Evolutionary conservation across 2,888 invertebrate genomes (phyloP), one percentile per base, ranked within the genome.

Genomic region (Pachymerium ferrugineum): DNA sequence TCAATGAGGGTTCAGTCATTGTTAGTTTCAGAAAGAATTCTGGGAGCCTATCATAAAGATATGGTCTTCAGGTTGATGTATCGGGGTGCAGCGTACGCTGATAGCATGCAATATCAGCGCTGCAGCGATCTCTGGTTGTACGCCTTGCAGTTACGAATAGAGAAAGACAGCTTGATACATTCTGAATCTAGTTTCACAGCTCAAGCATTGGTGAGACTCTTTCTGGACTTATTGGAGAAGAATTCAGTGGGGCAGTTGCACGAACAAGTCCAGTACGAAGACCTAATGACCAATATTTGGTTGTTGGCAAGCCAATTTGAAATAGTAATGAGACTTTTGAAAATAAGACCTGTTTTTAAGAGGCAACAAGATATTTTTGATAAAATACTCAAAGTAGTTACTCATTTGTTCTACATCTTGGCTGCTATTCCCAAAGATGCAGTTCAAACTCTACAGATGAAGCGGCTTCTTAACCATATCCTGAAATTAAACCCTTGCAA

Each of bases 111-210:
- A 67, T 90, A 92, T 83, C 92, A 92, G 82, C 87, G 90, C 76
- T 94, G 94, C 83, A 89, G 93, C 77, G 92, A 93, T 82, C 85
- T 95, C 74, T 96, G 95, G 95, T 86, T 87, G 75, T 88, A 93
- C 83, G 90, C 92, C 73, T 85, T 94, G 74, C 88, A 91, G 82
- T 87, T 94, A 76, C 87, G 94, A 77, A 88, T 93, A 16, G 86
- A 88, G 79, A 89, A 89, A 81, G 91, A 92, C 84, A 89, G 93
- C 72, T 84, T 87, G 73, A 82, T 88, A 33, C 87, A 85, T 81
- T 87, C 89, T 75, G 94, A 94, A 83, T 91, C 94, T 68, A 90
- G 91, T 81, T 93, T 92, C 83, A 89, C 92, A 73, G 91, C 92
- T 75, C 90, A 93, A 84, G 93, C 94, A 25, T 85, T 95, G 73